phyloP scores from a whole-genome alignment of 2,797 vertebrate genomes.

The Peromyscus eremicus region DNA sequence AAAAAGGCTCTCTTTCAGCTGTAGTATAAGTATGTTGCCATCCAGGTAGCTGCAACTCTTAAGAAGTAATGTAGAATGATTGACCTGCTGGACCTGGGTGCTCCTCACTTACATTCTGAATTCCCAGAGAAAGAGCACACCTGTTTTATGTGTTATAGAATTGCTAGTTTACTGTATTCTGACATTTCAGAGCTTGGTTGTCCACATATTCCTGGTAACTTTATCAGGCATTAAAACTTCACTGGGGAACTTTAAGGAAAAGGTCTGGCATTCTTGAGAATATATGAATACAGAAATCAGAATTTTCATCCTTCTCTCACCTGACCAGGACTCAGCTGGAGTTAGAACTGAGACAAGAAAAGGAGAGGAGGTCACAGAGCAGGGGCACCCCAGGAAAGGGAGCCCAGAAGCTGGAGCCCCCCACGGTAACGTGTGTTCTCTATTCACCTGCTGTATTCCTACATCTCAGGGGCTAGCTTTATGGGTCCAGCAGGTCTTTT shows the following conservation, averaged over 20 bases:
- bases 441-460: background rate
- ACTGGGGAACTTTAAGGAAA: background rate
- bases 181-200: background rate
- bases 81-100: background rate
- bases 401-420: constrained; percentile 84
- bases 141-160: background rate
- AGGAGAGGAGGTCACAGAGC: constrained; percentile 86
- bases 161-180: background rate
- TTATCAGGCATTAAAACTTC: constrained; percentile 28
- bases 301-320: constrained; percentile 15
- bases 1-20: background rate
- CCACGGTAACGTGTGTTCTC: constrained; percentile 83
- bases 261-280: background rate
- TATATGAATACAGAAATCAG: constrained; percentile 25
- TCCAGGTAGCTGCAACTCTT: background rate
- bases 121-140: background rate
- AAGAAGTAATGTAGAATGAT: background rate
- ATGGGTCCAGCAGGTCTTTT: background rate
- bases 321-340: constrained; percentile 91
- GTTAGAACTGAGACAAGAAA: constrained; percentile 91
- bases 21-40: background rate
- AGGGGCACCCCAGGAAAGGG: constrained; percentile 81
- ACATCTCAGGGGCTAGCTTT: background rate
- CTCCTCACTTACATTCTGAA: background rate
- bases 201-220: background rate